These are phyloP conservation scores for Aeoliscus strigatus DNA, from an alignment of 2,797 vertebrate genomes.

Conservation along the genomic window DNA sequence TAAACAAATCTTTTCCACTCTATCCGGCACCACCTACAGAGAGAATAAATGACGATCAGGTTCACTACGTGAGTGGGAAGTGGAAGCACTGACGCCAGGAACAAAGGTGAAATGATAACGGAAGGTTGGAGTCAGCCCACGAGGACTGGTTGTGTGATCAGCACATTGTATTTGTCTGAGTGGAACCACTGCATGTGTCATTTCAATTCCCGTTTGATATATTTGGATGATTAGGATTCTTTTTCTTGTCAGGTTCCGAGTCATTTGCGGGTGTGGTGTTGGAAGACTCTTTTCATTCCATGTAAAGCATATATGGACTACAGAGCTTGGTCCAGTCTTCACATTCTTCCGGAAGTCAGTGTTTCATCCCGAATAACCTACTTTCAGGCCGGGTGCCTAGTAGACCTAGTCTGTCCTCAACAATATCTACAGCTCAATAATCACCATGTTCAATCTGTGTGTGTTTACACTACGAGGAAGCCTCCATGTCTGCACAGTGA, in stretches of 20 bases:
- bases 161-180: constrained; percentile 3
- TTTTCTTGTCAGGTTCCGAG: too few relatives aligned
- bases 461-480: too few relatives aligned
- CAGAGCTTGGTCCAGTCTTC: constrained; percentile 41
- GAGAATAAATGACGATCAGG: constrained; percentile 19
- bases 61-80: constrained; percentile 15
- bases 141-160: constrained; percentile 18
- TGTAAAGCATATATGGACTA: constrained; percentile 48
- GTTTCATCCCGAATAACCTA: too few relatives aligned
- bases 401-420: too few relatives aligned
- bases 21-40: too few relatives aligned
- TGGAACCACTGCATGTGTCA: not conserved
- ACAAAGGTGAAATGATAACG: constrained; percentile 38
- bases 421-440: too few relatives aligned
- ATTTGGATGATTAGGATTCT: constrained; percentile 3
- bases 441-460: too few relatives aligned
- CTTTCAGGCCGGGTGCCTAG: too few relatives aligned
- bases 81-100: constrained; percentile 22
- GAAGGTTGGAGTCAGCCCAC: constrained; percentile 27
- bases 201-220: constrained; percentile 3
- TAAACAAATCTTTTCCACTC: constrained; percentile 38
- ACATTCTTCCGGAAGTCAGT: too few relatives aligned
- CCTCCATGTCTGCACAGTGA: too few relatives aligned
- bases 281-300: constrained; percentile 54
- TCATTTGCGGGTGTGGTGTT: too few relatives aligned